Evolutionary conservation across 2,888 invertebrate genomes (phyloP), one percentile per base, ranked within the genome.

Genomic region (Andricus curvator): DNA sequence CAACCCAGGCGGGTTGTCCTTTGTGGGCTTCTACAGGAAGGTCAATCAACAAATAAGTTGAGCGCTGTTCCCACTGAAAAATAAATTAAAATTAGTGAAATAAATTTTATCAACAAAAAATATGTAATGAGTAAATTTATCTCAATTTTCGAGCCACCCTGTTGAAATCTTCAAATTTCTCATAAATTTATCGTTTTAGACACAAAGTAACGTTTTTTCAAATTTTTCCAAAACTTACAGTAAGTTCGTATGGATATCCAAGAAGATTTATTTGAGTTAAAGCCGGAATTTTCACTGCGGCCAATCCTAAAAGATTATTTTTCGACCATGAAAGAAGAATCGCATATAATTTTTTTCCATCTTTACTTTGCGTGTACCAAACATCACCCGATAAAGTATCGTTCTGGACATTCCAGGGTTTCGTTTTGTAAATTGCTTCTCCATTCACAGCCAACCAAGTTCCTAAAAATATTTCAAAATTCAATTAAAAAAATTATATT

Each of bases 361-460:
- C 51, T 74, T 74, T 74, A n/a, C 33, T 74, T 74, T 67, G 82
- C 0, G 96, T 96, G 89, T 96, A 98, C 98, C 98, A 98, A 15
- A 97, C 95, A 80, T 94, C 93, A 0, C 94, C 90, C 1, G 95
- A 95, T n/a, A 95, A 77, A 0, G 97, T 95, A 89, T 98, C 98
- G 89, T 98, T 98, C 93, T 98, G 98, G 81, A 94, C 93, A 1
- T 90, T 91, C 98, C 98, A 98, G 0, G 98, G 97, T 8, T 93
- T 94, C 1, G 95, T 95, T 5, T 93, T 93, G 89, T 98, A 98
- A 85, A 98, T 97, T 0, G 97, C 97, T 90, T 97, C 97, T 0
- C 98, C 98, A 88, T 98, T 98, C n/a, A 95, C 93, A 3, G 93
- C 89, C 20, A 99, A 93, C 98, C 98, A 98, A 20, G 89, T 78